Base-by-base conservation (phyloP, 2,113 vertebrate genomes). In the Tyto alba region DNA sequence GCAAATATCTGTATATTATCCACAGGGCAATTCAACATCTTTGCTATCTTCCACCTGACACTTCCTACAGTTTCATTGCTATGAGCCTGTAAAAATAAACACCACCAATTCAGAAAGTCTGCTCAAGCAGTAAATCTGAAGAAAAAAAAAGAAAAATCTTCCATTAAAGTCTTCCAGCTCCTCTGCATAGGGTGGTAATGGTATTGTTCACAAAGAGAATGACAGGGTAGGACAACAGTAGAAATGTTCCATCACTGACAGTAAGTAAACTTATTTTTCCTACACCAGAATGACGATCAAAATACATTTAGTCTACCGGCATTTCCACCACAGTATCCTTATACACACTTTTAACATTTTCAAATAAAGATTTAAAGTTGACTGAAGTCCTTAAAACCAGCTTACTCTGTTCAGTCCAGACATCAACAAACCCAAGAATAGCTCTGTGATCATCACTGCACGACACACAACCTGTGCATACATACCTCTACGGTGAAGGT, bases 1-100 rank as follows among this genome's bases (percentile, higher is more conserved):
- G 99, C 99, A 98, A 99, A 99, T 98, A 99, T 99, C 97, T 99
- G 99, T 91, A 99, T 99, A 68, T 99, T 99, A 96, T 99, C 99
- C 98, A 99, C 98, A 8, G 99, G 99, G 43, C 98, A 99, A 97
- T 98, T 99, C 96, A 99, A 95, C 96, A 99, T 99, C 90, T 99
- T 99, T n/a, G 99, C 98, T 79, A 99, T 99, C 98, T 99, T 99
- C 99, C 99, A 99, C 84, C 99, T 98, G 97, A 99, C 98, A 9
- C 99, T 99, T 83, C 99, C 99, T 73, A 99, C 97, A 11, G 99
- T 99, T 97, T 99, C 99, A 92, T 99, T 99, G 98, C 99, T 99
- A 98, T 99, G 99, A 90, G 99, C 99, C 99, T 99, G 92, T 83
- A 90, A 98, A 81, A 98, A 93, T 63, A 93, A 96, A 95, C 4